phyloP scores from a whole-genome alignment of 1,140 invertebrate genomes.

The Sitobion miscanthi region DNA sequence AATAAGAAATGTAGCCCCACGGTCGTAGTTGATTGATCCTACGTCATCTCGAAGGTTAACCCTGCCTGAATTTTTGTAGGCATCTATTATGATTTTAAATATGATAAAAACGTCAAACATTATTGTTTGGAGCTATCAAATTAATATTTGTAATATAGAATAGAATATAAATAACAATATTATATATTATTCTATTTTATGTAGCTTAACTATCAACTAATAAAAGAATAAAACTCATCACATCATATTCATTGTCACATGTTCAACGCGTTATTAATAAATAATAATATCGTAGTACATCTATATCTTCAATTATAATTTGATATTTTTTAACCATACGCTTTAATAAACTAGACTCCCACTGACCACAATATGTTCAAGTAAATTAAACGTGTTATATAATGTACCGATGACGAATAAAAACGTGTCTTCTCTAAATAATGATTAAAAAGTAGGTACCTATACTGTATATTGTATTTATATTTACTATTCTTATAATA shows the following conservation, averaged over 20 bases:
- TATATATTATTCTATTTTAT: neutral
- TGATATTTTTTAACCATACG: neutral
- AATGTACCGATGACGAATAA: neutral
- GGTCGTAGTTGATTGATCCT: conserved; percentile 18
- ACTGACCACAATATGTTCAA: neutral
- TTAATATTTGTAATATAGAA: neutral
- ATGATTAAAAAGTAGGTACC: neutral
- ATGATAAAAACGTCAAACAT: neutral
- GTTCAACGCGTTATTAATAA: neutral
- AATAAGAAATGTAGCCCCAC: conserved; percentile 14
- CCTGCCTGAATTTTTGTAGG: neutral
- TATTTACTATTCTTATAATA: neutral
- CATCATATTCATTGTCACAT: neutral
- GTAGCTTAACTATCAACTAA: neutral
- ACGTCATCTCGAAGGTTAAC: conserved; percentile 17
- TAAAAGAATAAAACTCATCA: neutral
- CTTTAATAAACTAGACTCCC: neutral
- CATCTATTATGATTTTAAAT: neutral
- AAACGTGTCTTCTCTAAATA: neutral
- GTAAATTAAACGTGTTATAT: neutral
- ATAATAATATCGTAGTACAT: neutral
- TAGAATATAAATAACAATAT: neutral
- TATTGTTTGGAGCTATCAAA: neutral
- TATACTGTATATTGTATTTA: neutral
- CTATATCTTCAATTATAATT: neutral